Percentiles rank a stretch among this genome's conserved stretches.
These are phyloP conservation scores for Idaea straminata DNA, from an alignment of 2,888 invertebrate species.

Conservation along the genomic window DNA sequence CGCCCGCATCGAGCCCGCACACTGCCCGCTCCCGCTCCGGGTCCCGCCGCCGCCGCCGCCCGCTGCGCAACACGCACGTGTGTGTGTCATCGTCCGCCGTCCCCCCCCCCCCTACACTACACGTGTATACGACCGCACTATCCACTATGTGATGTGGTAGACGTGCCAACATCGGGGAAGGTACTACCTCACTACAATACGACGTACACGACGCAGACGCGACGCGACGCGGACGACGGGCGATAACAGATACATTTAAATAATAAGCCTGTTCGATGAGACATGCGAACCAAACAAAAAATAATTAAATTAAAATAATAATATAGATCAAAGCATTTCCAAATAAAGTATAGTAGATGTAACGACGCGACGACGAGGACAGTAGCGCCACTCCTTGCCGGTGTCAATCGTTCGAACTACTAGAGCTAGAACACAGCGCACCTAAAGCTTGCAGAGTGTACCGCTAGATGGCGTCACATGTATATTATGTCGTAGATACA, in stretches of 20 bases:
- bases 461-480: background rate
- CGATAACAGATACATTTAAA: too few species aligned
- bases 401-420: background rate
- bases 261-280: too few species aligned
- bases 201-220: too few species aligned
- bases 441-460: background rate
- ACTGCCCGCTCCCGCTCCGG: conserved; percentile 27
- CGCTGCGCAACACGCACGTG: conserved; percentile 41
- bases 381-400: background rate
- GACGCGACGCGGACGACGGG: too few species aligned
- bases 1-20: conserved; percentile 77
- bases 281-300: too few species aligned
- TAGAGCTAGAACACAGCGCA: background rate
- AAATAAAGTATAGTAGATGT: too few species aligned
- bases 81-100: conserved; percentile 45
- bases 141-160: background rate
- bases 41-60: conserved; percentile 30
- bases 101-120: conserved; percentile 31
- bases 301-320: too few species aligned
- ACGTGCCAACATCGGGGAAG: background rate
- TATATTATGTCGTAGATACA: background rate
- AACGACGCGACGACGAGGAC: background rate
- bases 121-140: conserved; percentile 23
- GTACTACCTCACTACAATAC: too few species aligned
- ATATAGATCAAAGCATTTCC: too few species aligned